Base-by-base conservation (phyloP, 2,797 vertebrate genomes). In the Anguilla anguilla region DNA sequence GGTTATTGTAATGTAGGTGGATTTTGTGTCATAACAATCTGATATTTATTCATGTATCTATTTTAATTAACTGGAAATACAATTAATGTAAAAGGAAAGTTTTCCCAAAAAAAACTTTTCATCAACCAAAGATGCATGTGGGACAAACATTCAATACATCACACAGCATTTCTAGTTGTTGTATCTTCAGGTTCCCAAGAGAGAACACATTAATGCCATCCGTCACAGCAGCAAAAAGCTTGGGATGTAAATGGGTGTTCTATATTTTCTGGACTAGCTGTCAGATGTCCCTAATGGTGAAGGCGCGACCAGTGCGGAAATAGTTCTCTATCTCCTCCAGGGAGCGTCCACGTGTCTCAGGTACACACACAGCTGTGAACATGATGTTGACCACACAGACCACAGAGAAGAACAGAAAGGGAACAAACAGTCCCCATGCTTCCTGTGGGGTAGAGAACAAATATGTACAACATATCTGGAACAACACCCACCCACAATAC, bases 321-420 rank as follows among this genome's bases (percentile, higher is more conserved):
- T 97, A 99, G 87, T 97, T 95, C 91, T 99, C 98, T 0, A 99
- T 99, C 92, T 99, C 98, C 90, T 99, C 99, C 95, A 99, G 93
- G 0, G 97, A 96, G 90, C 97, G 96, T 0, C 97, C 95, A 19
- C 96, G 97, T 55, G 99, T 99, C 93, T 99, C 98, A 0, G 99
- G 98, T 85, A 99, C 96, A 0, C 95, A 97, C 89, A 96, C 95
- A 22, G 96, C 96, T 0, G 96, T 98, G 94, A 99, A 99, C 4
- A 98, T 90, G 88, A 99, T 92, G 88, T 96, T 96, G 87, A 96
- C 72, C 0, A 97, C 92, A 0, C 96, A 97, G 92, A 98, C 92
- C 88, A 96, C 90, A 0, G 95, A 93, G 2, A 99, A 99, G 91
- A 97, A 95, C 77, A 97, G 94, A 95, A 98, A 99, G 0, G 97